A percentile compares a stretch with the other conserved stretches of the same genome.
Conservation (phyloP, 1,140 invertebrate species). For the Neodiprion pinetum region DNA sequence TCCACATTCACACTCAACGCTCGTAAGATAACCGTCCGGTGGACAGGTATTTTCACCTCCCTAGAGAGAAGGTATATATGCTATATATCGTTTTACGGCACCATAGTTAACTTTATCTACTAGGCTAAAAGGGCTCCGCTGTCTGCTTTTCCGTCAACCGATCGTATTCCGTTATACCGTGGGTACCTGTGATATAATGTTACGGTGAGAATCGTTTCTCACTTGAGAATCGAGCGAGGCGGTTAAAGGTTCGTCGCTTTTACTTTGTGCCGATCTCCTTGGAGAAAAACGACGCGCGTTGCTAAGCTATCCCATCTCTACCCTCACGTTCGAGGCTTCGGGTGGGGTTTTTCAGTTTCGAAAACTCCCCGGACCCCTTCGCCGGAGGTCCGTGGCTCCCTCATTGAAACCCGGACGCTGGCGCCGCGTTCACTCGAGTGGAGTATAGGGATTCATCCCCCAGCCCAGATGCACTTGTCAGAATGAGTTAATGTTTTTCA, state of each 20-base stretch:
- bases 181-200: background rate
- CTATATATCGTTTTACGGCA: background rate
- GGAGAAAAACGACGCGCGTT: too few relatives aligned
- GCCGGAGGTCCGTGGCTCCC: too few relatives aligned
- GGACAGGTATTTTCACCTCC: too few relatives aligned
- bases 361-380: too few relatives aligned
- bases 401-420: too few relatives aligned
- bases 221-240: background rate
- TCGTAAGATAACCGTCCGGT: background rate
- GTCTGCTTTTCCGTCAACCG: background rate
- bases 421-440: too few relatives aligned
- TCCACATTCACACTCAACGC: too few relatives aligned
- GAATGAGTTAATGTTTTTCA: background rate
- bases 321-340: too few relatives aligned
- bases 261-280: too few relatives aligned
- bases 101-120: background rate
- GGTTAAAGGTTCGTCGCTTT: too few relatives aligned
- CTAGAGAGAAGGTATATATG: background rate
- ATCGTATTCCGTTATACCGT: background rate
- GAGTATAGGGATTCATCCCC: background rate
- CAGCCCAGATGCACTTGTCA: slow-evolving; percentile 5
- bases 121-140: background rate
- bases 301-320: too few relatives aligned
- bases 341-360: too few relatives aligned
- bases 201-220: background rate